Percentiles rank a stretch among this genome's conserved stretches.
These are phyloP conservation scores for Pyrgilauda ruficollis DNA, from an alignment of 2,113 vertebrate genomes.

Conservation along the genomic window DNA sequence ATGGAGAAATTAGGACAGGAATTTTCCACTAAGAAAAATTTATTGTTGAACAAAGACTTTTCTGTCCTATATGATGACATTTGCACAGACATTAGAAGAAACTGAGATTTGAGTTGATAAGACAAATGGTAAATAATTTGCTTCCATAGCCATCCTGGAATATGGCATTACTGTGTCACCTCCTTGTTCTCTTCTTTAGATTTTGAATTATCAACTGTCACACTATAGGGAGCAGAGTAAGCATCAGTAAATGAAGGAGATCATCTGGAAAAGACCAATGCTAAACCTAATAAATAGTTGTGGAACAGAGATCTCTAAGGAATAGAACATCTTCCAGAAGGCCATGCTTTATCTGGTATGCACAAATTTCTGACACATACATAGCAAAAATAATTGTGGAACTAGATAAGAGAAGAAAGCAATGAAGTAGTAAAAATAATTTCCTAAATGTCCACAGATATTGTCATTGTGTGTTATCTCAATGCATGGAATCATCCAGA, in stretches of 20 bases:
- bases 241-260: not conserved
- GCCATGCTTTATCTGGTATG: not conserved
- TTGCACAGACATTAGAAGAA: not conserved
- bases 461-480: not conserved
- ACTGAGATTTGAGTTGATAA: not conserved
- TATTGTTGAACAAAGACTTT: not conserved
- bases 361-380: not conserved
- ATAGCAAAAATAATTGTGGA: not conserved
- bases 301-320: not conserved
- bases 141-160: not conserved
- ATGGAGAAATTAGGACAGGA: not conserved
- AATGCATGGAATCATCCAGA: not conserved
- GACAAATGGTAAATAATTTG: not conserved
- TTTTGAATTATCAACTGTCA: not conserved
- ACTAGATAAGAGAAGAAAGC: not conserved
- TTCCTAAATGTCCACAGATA: not conserved
- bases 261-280: not conserved
- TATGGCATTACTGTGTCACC: not conserved
- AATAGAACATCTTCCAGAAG: not conserved
- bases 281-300: not conserved
- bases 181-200: not conserved
- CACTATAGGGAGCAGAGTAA: not conserved
- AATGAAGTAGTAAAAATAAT: not conserved
- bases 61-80: not conserved
- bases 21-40: not conserved